Evolutionary conservation across 1,140 invertebrate species (phyloP), one percentile per base, ranked within the genome.

Genomic region (Pomacea maculata): DNA sequence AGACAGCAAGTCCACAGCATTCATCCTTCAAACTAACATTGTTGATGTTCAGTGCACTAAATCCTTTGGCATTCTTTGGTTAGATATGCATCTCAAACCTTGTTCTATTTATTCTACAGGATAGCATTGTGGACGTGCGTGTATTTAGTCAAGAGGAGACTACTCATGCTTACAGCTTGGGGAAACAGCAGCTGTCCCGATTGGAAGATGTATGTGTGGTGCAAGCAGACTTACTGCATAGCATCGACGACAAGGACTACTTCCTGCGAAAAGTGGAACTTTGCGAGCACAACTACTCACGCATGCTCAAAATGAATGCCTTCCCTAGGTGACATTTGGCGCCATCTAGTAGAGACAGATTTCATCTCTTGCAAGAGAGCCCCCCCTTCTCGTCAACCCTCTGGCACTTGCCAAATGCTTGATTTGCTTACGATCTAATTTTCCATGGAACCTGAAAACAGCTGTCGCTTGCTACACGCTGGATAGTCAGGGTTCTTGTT

Each of bases 121-220:
- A 91, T 78, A 91, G 87, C 81, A 90, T 91, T 52, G 85, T 90
- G 8, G 87, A 91, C 75, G 84, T 90, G 19, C 80, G 89, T 45
- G 64, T 89, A 77, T 87, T 89, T 76, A 85, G 86, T 75, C 71
- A 79, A 19, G 76, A 82, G 14, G 84, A 76, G 55, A 78, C 77
- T 29, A 82, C 79, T 61, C 79, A 80, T 12, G 73, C 80, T 65
- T 34, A 83, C 57, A 83, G 87, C 78, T 57, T 90, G 81, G 29
- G 82, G 73, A 81, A 86, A 65, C 52, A 84, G 61, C 79, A 89
- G 77, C 64, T 89, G 75, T 75, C 81, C 52, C 29, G 80, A 55
- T 85, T 87, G 86, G 88, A 84, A 82, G 86, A 86, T 81, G 86
- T 83, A 78, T 90, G 81, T 86, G 82, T 87, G 81, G 90, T 91